Percentiles rank a stretch among this genome's conserved stretches.
Conservation (phyloP, 1,140 invertebrate species). For the Vanessa tameamea region DNA sequence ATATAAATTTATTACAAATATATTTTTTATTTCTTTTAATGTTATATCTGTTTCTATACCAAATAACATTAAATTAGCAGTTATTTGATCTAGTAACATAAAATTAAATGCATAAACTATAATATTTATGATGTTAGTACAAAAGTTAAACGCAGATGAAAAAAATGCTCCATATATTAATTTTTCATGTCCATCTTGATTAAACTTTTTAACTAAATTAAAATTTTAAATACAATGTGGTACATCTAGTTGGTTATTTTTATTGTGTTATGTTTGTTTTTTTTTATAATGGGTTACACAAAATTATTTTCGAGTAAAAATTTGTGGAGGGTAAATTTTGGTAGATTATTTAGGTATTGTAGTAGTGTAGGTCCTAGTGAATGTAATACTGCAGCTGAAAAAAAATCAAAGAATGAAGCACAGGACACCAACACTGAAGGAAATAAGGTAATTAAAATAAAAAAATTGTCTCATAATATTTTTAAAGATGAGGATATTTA, state of each 20-base stretch:
- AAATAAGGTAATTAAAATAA: slow-evolving; percentile 30
- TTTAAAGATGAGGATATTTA: too few species aligned
- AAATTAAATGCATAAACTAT: too few species aligned
- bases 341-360: slow-evolving; percentile 27
- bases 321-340: slow-evolving; percentile 32
- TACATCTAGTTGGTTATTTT: slow-evolving; percentile 58
- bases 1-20: too few species aligned
- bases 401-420: slow-evolving; percentile 11
- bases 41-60: too few species aligned
- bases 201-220: background rate
- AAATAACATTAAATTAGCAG: too few species aligned
- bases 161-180: background rate
- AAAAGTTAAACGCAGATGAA: too few species aligned
- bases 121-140: too few species aligned
- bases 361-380: slow-evolving; percentile 14
- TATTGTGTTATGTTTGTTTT: slow-evolving; percentile 15
- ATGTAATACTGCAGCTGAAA: slow-evolving; percentile 12
- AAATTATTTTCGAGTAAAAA: slow-evolving; percentile 60
- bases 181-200: background rate
- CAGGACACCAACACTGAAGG: slow-evolving; percentile 22
- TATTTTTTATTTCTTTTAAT: too few species aligned
- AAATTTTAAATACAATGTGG: slow-evolving; percentile 3
- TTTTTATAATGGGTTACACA: slow-evolving; percentile 58
- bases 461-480: too few species aligned
- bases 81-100: too few species aligned